A percentile compares a stretch with the other conserved stretches of the same genome.
phyloP scores from a whole-genome alignment of 1,140 invertebrate genomes.

The Drosophila ficusphila region DNA sequence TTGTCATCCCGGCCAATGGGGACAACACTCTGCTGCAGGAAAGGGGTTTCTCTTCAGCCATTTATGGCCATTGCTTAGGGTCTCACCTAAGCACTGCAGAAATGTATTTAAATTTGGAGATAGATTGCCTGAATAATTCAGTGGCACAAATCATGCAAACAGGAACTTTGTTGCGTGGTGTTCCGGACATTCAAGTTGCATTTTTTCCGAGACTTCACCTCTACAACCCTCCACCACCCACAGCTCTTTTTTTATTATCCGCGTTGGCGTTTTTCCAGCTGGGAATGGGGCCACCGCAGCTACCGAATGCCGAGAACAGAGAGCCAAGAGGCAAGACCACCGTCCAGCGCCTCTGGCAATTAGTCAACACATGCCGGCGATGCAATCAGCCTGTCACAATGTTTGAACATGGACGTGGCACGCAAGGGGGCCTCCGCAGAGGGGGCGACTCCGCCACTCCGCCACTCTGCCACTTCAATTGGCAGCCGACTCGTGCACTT shows the following conservation, averaged over 20 bases:
- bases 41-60: background rate
- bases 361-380: slow-evolving; percentile 60
- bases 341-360: slow-evolving; percentile 57
- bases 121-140: too few relatives aligned
- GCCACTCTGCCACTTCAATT: slow-evolving; percentile 58
- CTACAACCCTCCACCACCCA: slow-evolving; percentile 3
- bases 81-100: too few relatives aligned
- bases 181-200: slow-evolving; percentile 5
- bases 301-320: slow-evolving; percentile 1
- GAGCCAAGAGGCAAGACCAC: background rate
- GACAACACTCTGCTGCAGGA: slow-evolving; percentile 6
- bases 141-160: too few relatives aligned
- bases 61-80: too few relatives aligned
- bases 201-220: slow-evolving; percentile 23
- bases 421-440: background rate
- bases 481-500: slow-evolving; percentile 55
- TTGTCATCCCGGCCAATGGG: slow-evolving; percentile 11
- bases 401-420: slow-evolving; percentile 54
- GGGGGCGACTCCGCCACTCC: too few relatives aligned
- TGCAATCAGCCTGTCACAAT: slow-evolving; percentile 76
- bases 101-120: too few relatives aligned
- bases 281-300: slow-evolving; percentile 26
- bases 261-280: slow-evolving; percentile 6
- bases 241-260: slow-evolving; percentile 1
- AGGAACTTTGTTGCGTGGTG: slow-evolving; percentile 13